phyloP scores from a whole-genome alignment of 2,797 vertebrate genomes.

The Lepus oiostolus region DNA sequence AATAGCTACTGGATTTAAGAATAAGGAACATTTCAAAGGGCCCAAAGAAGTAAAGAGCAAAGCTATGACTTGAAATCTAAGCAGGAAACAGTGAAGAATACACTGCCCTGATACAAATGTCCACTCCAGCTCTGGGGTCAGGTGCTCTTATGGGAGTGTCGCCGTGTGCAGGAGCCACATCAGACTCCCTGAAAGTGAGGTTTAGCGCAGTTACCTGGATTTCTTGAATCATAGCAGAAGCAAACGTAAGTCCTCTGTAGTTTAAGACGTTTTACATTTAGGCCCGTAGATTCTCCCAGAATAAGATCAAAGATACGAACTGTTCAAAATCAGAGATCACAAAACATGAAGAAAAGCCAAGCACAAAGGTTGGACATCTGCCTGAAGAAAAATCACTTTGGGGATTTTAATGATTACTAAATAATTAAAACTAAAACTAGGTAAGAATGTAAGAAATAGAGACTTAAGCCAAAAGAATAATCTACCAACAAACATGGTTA shows the following conservation, averaged over 20 bases:
- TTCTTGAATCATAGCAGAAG: neutral
- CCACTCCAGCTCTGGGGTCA: neutral
- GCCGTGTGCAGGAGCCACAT: neutral
- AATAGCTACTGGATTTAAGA: conserved; percentile 1
- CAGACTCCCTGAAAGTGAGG: neutral
- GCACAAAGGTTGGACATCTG: neutral
- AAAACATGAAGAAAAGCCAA: neutral
- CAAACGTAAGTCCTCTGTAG: neutral
- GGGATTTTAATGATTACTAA: neutral
- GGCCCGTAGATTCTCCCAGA: neutral
- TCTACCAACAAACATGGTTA: neutral
- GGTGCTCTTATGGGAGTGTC: neutral
- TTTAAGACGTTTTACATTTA: neutral
- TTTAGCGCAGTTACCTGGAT: neutral
- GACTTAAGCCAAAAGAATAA: neutral
- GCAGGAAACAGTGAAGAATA: neutral
- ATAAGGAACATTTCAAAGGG: neutral
- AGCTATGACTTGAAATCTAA: neutral
- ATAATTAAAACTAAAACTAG: neutral
- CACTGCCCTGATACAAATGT: neutral
- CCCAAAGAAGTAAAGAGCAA: neutral
- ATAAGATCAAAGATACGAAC: neutral
- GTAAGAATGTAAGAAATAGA: neutral
- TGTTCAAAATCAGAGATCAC: neutral
- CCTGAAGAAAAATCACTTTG: neutral